phyloP scores from a whole-genome alignment of 2,888 invertebrate genomes.

The Epirrhoe tristata region DNA sequence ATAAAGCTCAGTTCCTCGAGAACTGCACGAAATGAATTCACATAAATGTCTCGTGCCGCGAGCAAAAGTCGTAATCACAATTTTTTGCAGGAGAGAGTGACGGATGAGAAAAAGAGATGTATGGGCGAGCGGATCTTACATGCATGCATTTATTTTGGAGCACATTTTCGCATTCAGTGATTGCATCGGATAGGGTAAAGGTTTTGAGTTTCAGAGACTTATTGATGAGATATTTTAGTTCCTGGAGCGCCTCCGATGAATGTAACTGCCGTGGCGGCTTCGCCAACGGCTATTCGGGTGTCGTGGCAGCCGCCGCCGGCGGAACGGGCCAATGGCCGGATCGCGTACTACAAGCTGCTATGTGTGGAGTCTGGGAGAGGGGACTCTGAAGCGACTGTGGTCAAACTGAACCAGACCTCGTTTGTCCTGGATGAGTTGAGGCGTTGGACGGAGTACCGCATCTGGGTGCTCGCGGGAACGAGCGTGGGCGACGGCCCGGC shows the following conservation, averaged over 20 bases:
- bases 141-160: slow-evolving; percentile 81
- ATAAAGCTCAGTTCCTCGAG: slow-evolving; percentile 26
- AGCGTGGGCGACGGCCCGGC: slow-evolving; percentile 98
- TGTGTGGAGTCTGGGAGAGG: slow-evolving; percentile 94
- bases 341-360: slow-evolving; percentile 97
- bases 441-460: slow-evolving; percentile 98
- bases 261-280: slow-evolving; percentile 94
- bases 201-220: slow-evolving; percentile 70
- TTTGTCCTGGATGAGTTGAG: slow-evolving; percentile 95
- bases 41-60: slow-evolving; percentile 61
- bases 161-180: slow-evolving; percentile 84
- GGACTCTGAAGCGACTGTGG: slow-evolving; percentile 93
- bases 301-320: slow-evolving; percentile 97
- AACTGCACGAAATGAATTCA: slow-evolving; percentile 33
- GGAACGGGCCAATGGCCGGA: slow-evolving; percentile 95
- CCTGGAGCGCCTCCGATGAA: slow-evolving; percentile 98
- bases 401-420: slow-evolving; percentile 91
- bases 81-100: slow-evolving; percentile 75
- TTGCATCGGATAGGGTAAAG: slow-evolving; percentile 70
- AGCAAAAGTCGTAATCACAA: slow-evolving; percentile 62
- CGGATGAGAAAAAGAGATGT: slow-evolving; percentile 74
- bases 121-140: slow-evolving; percentile 81
- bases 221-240: slow-evolving; percentile 87
- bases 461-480: slow-evolving; percentile 98
- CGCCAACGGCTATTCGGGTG: slow-evolving; percentile 95